Evolutionary conservation across 1,140 invertebrate genomes (phyloP).

Genomic region (Panagrolaimus sp.): DNA sequence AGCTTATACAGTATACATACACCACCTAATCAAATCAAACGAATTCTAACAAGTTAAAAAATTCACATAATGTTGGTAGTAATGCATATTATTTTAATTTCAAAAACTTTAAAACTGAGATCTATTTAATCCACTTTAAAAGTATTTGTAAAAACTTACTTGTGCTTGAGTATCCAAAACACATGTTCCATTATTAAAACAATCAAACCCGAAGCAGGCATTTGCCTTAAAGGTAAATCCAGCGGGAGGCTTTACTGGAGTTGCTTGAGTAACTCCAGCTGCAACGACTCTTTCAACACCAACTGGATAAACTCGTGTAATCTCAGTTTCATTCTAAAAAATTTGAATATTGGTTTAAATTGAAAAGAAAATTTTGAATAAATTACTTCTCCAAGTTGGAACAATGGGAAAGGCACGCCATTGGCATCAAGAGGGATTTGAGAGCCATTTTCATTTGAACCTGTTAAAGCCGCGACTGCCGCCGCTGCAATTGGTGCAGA

Average conservation of each 20-base stretch:
- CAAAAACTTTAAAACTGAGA: too few species aligned
- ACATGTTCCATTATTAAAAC: slow-evolving; percentile 34
- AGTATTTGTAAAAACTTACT: neutral
- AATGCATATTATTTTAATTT: too few species aligned
- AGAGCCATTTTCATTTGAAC: neutral
- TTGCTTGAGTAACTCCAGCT: neutral
- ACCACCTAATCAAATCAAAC: too few species aligned
- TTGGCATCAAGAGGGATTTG: neutral
- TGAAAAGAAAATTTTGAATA: neutral
- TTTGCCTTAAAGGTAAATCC: slow-evolving; percentile 25
- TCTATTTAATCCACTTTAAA: too few species aligned
- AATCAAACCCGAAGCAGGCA: slow-evolving; percentile 30
- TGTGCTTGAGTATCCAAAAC: slow-evolving; percentile 21
- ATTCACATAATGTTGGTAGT: too few species aligned
- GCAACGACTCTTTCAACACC: neutral
- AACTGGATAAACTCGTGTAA: too few species aligned
- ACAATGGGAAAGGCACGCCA: slow-evolving; percentile 10
- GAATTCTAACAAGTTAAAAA: neutral
- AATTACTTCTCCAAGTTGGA: neutral
- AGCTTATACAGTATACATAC: too few species aligned
- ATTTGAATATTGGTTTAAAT: too few species aligned
- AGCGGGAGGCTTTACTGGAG: neutral
- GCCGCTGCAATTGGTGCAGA: neutral
- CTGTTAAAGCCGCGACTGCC: neutral
- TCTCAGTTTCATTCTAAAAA: too few species aligned